These are phyloP conservation scores for Scrobipalpa atriplicella DNA, from an alignment of 2,888 invertebrate genomes.

Conservation along the genomic window DNA sequence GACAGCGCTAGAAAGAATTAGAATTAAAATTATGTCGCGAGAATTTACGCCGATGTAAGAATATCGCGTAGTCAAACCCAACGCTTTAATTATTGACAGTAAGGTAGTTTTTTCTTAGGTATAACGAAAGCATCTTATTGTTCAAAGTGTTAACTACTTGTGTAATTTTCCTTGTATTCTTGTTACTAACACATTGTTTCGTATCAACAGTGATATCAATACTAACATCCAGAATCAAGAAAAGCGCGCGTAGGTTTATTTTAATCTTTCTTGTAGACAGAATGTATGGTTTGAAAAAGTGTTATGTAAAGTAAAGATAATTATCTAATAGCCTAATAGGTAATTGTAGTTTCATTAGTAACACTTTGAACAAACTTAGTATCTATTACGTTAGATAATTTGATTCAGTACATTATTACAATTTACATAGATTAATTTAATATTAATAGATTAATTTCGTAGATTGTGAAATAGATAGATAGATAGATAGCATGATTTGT, in stretches of 20 bases:
- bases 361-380: too few species aligned
- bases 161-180: slow-evolving; percentile 12
- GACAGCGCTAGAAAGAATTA: too few species aligned
- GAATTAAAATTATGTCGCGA: too few species aligned
- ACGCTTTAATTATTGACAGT: not conserved
- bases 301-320: not conserved
- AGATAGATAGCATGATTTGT: too few species aligned
- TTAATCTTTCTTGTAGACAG: slow-evolving; percentile 24
- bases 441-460: too few species aligned
- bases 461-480: too few species aligned
- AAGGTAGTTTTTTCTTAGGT: not conserved
- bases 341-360: too few species aligned
- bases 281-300: not conserved
- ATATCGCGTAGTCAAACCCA: not conserved
- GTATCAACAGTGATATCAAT: slow-evolving; percentile 57
- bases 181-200: slow-evolving; percentile 33
- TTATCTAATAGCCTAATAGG: too few species aligned
- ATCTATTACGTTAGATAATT: too few species aligned
- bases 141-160: not conserved
- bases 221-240: slow-evolving; percentile 52
- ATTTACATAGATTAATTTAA: too few species aligned
- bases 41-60: too few species aligned
- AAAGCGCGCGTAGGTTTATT: slow-evolving; percentile 46
- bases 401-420: too few species aligned
- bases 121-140: not conserved